These are phyloP conservation scores for Bicyclus anynana DNA, from an alignment of 1,140 invertebrate species.

Conservation along the genomic window DNA sequence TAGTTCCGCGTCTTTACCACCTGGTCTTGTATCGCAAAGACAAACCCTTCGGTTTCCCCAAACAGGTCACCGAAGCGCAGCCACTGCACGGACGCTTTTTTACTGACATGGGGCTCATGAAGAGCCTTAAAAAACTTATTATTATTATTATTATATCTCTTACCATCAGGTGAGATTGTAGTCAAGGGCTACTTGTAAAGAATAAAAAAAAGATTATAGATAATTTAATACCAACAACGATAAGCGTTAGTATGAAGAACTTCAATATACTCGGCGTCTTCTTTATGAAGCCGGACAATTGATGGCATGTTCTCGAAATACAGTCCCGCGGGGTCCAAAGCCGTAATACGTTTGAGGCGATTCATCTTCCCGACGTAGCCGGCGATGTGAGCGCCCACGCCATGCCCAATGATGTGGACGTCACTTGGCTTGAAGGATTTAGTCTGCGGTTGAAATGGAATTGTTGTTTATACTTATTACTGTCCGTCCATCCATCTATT, in stretches of 20 bases:
- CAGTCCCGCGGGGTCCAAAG: background rate
- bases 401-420: background rate
- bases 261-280: background rate
- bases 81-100: no score
- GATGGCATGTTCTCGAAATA: slow-evolving; percentile 2
- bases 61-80: no score
- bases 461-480: background rate
- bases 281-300: background rate
- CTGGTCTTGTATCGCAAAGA: no score
- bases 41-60: no score
- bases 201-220: background rate
- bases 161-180: no score
- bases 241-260: background rate
- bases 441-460: background rate
- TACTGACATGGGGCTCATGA: no score
- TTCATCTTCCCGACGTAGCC: slow-evolving; percentile 1
- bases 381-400: background rate
- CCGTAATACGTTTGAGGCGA: slow-evolving; percentile 9
- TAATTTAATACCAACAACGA: background rate
- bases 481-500: no score
- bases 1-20: no score
- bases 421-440: background rate
- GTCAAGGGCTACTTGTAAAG: no score
- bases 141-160: no score
- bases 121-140: no score